Base-by-base conservation (phyloP, 1,140 invertebrate genomes). In the Venustaconcha ellipsiformis region DNA sequence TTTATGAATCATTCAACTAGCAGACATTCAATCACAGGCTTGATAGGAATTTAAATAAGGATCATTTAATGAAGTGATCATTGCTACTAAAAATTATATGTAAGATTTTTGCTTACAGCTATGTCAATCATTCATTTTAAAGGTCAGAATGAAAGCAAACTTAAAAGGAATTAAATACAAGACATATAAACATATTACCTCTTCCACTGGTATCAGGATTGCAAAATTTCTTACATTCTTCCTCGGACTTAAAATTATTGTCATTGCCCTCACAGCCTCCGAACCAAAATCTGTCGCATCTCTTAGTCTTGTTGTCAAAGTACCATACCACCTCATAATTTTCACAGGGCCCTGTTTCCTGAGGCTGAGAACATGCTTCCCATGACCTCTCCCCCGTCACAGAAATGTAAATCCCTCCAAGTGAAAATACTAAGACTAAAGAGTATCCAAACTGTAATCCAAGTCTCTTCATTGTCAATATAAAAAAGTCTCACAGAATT, bases 211-310 rank as follows among this genome's bases (percentile, higher is more conserved):
- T 67, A n/a, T 14, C 60, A 37, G 57, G 3, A 37, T 26, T 55
- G 48, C 75, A 77, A 30, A 37, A 56, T 55, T 48, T 48, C 23
- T 73, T 57, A 63, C 84, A 82, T 11, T 78, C 69, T 92, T 87
- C 1, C 91, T 91, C 76, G 93, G 81, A 75, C n/a, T 81, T 77
- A 80, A 86, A 88, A 67, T 81, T 80, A 70, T 88, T 88, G 13
- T 77, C 77, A 78, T 88, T 88, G 15, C 86, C 86, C 12, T 80
- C 72, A 76, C 86, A 88, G 55, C 86, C 86, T 26, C 83, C 82
- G 67, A 86, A 88, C 65, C 75, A 74, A 70, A 87, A 88, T 58
- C 74, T 56, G 13, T 80, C 59, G 80, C 86, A 88, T 37, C 59
- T 66, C 14, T 68, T 70, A 15, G 15, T 69, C 2, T 76, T 71